Percentiles rank a stretch among this genome's conserved stretches.
phyloP scores from a whole-genome alignment of 2,113 vertebrate species.

The Leuciscus idus region DNA sequence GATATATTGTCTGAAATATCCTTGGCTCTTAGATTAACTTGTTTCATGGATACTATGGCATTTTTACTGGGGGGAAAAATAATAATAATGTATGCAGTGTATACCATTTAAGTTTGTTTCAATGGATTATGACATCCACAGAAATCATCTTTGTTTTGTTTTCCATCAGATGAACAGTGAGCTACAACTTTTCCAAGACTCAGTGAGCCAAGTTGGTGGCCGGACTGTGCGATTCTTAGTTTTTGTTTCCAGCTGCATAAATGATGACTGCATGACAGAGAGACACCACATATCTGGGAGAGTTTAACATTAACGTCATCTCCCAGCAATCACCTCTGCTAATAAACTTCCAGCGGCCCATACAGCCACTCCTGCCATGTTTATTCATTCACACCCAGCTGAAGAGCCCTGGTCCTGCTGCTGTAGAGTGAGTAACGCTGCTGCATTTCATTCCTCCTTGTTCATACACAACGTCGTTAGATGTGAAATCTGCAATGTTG shows the following conservation, averaged over 20 bases:
- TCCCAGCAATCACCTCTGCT: constrained; percentile 48
- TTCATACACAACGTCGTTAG: constrained; percentile 26
- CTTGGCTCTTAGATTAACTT: no score
- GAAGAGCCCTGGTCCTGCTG: constrained; percentile 32
- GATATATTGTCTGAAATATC: no score
- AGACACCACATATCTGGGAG: constrained; percentile 55
- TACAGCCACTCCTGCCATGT: not conserved
- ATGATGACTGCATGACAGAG: constrained; percentile 56
- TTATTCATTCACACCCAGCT: constrained; percentile 37
- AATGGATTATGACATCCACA: constrained; percentile 2
- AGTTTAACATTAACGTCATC: constrained; percentile 55
- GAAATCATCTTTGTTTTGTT: constrained; percentile 43
- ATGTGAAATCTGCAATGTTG: constrained; percentile 28
- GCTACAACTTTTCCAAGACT: constrained; percentile 46
- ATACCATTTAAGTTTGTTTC: not conserved
- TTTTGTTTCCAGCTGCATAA: constrained; percentile 62
- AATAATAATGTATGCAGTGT: not conserved
- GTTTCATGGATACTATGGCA: no score
- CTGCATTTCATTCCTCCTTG: constrained; percentile 31
- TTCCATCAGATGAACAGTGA: constrained; percentile 40
- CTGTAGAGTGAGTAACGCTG: constrained; percentile 22
- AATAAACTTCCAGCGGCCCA: constrained; percentile 42
- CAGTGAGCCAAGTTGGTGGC: constrained; percentile 42
- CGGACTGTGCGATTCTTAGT: constrained; percentile 50
- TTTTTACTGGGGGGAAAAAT: not conserved